phyloP scores from a whole-genome alignment of 2,888 invertebrate species.

The Drosophila hamatofila region DNA sequence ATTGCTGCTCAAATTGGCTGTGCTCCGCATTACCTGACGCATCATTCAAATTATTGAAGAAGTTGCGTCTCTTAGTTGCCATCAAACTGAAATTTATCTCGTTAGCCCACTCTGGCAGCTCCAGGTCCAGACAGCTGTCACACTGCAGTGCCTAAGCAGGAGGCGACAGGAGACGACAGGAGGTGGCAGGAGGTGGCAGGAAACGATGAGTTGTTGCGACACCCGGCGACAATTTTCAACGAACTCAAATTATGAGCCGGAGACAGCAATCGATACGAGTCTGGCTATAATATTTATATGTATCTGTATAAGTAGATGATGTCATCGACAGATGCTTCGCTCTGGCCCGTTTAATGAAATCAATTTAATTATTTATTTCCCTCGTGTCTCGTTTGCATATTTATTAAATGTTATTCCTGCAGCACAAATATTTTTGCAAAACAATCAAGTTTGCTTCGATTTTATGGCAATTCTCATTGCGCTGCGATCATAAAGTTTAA shows the following conservation, averaged over 20 bases:
- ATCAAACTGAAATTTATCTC: slow-evolving; percentile 78
- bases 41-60: slow-evolving; percentile 70
- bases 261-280: slow-evolving; percentile 54
- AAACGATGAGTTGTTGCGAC: slow-evolving; percentile 64
- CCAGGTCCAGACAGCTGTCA: slow-evolving; percentile 64
- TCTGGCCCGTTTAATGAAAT: slow-evolving; percentile 62
- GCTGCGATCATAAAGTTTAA: slow-evolving; percentile 1
- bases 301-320: slow-evolving; percentile 32
- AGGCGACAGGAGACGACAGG: not conserved
- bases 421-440: slow-evolving; percentile 2
- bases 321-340: slow-evolving; percentile 64
- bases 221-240: slow-evolving; percentile 77
- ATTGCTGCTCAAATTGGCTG: slow-evolving; percentile 64
- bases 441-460: slow-evolving; percentile 6
- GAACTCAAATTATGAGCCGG: slow-evolving; percentile 67
- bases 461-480: slow-evolving; percentile 4
- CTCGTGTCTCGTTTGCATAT: slow-evolving; percentile 62
- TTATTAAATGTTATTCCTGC: slow-evolving; percentile 55
- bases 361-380: slow-evolving; percentile 76
- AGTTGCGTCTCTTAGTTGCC: slow-evolving; percentile 54
- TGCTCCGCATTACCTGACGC: slow-evolving; percentile 66
- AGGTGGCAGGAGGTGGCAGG: slow-evolving; percentile 20
- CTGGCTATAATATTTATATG: slow-evolving; percentile 3
- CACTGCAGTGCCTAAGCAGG: slow-evolving; percentile 47
- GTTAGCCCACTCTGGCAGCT: slow-evolving; percentile 61